A percentile compares a stretch with the other conserved stretches of the same genome.
Evolutionary conservation across 2,888 invertebrate species (phyloP).

Genomic region (Zootermopsis nevadensis): DNA sequence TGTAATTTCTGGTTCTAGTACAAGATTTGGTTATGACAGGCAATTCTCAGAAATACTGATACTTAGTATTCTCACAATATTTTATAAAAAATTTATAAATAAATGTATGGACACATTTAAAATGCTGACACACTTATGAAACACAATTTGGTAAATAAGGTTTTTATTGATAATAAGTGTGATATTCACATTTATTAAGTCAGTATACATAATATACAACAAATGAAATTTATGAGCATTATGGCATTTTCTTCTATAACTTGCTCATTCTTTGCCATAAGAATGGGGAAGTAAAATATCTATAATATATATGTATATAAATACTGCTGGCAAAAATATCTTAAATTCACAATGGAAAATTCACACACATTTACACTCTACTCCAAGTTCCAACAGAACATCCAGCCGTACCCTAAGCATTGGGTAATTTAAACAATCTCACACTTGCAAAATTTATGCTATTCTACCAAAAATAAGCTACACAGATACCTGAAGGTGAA

Average conservation of each 20-base stretch:
- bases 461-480: conserved; percentile 39
- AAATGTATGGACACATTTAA: too few relatives aligned
- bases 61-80: too few relatives aligned
- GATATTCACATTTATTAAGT: conserved; percentile 39
- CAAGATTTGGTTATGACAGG: too few relatives aligned
- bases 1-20: too few relatives aligned
- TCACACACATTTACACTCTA: conserved; percentile 40
- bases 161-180: conserved; percentile 22
- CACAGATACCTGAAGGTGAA: conserved; percentile 14
- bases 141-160: neutral
- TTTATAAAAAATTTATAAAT: too few relatives aligned
- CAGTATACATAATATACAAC: conserved; percentile 42
- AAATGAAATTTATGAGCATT: conserved; percentile 39
- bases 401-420: conserved; percentile 19
- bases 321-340: conserved; percentile 43
- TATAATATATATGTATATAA: conserved; percentile 41
- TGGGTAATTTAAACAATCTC: conserved; percentile 23
- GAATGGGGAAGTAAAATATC: conserved; percentile 14
- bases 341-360: conserved; percentile 41
- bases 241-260: conserved; percentile 29
- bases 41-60: too few relatives aligned
- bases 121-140: too few relatives aligned
- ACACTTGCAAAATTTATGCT: conserved; percentile 8
- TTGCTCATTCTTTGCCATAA: conserved; percentile 34
- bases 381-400: neutral